Base-by-base conservation (phyloP, 2,113 vertebrate species). In the Pristiophorus japonicus region DNA sequence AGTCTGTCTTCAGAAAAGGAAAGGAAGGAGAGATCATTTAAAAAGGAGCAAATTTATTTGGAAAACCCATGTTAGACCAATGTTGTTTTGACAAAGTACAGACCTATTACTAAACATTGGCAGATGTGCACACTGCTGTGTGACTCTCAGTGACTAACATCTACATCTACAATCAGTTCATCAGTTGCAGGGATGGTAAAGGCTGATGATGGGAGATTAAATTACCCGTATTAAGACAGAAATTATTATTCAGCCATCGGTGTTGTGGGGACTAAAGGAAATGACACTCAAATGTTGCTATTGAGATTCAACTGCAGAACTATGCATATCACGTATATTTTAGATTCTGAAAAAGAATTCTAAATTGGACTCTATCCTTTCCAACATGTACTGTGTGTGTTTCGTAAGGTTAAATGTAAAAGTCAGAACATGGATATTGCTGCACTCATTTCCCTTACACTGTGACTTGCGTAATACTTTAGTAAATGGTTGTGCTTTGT, bases 371-470 rank as follows among this genome's bases (percentile, higher is more conserved):
- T 30, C 18, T 34, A 51, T 45, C 3, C 38, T 70, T 94, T 70
- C 65, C 66, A 70, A 94, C 65, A 73, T 47, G 12, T 4, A 94
- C 42, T 47, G 10, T 67, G 42, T 70, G 55, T 92, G 42, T 70
- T 94, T 70, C 73, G 93, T 70, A 47, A 94, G 93, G 66, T 94
- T 94, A 94, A 94, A 70, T 94, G 93, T 45, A 70, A 66, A 94
- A 51, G 42, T 70, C 42, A 47, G 93, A 73, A 94, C 65, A 47
- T 73, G 42, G 38, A 47, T 94, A 59, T 51, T 94, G 66, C 66
- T 51, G 42, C 65, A 70, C 27, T 66, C 30, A 70, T 73, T 94
- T 94, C 93, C 66, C 42, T 70, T 67, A 12, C 8, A 12, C 65
- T 94, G 93, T 94, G 93, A 47, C 65, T 70, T 94, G 24, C 10